These are phyloP conservation scores for Azorinus chamasolen DNA, from an alignment of 2,888 invertebrate genomes.

Conservation along the genomic window DNA sequence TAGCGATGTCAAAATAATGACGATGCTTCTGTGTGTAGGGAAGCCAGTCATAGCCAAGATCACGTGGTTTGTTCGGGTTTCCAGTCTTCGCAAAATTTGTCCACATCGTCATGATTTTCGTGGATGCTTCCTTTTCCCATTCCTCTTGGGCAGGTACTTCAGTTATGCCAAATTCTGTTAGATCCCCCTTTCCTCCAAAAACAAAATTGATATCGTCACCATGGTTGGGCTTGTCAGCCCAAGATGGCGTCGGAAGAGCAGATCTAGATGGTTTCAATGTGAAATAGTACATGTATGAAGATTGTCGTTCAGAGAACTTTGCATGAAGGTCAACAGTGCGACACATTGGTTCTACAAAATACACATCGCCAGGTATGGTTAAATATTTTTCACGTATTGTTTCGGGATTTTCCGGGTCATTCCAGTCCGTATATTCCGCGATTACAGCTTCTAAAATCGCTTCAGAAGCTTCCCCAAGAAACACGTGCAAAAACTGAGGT, in stretches of 20 bases:
- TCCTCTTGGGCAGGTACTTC: background rate
- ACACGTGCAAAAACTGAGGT: too few relatives aligned
- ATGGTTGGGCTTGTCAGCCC: too few relatives aligned
- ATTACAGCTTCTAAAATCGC: constrained; percentile 6
- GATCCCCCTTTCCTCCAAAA: too few relatives aligned
- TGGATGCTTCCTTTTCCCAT: background rate
- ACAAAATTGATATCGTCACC: too few relatives aligned
- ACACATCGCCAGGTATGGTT: constrained; percentile 15
- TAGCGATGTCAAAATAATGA: constrained; percentile 27
- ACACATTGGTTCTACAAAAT: background rate
- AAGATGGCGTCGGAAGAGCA: too few relatives aligned
- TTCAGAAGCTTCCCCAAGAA: background rate
- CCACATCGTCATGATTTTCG: too few relatives aligned
- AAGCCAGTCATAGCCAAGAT: constrained; percentile 22
- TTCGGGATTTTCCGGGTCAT: constrained; percentile 10
- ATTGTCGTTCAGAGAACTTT: too few relatives aligned
- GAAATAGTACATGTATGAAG: too few relatives aligned
- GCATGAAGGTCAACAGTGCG: too few relatives aligned
- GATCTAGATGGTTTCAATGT: too few relatives aligned
- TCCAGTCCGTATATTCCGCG: constrained; percentile 38
- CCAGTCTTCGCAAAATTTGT: too few relatives aligned
- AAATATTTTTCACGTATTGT: constrained; percentile 3
- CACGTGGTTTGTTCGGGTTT: background rate
- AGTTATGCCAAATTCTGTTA: too few relatives aligned
- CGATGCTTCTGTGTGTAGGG: constrained; percentile 24